Base-by-base conservation (phyloP, 2,113 vertebrate genomes). In the Piprites chloris region DNA sequence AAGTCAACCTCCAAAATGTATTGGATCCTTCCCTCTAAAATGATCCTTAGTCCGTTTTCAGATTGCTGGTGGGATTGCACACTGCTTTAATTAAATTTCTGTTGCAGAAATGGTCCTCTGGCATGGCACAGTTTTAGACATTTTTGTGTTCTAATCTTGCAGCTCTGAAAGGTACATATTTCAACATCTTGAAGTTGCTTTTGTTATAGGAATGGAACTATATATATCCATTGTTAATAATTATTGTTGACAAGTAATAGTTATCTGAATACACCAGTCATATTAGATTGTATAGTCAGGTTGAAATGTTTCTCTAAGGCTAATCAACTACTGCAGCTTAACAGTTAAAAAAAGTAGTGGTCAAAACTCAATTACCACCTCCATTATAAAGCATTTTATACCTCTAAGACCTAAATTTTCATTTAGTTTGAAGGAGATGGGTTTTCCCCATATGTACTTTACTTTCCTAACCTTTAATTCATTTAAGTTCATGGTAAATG, bases 151-250 rank as follows among this genome's bases (percentile, higher is more conserved):
- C 67, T 97, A 97, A 94, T 89, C 75, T 96, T 94, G 96, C 92
- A 95, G 81, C 90, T 97, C 91, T 92, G 84, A 97, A 97, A 97
- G 92, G 87, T 97, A 97, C 90, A 93, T 97, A 95, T 98, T 97
- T 97, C 96, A 97, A 97, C 96, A 98, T 95, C 97, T 95, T 95
- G 78, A 97, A 92, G 77, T 97, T 97, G 93, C 95, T 98, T 97
- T 98, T 98, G 92, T 98, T 97, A 97, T 97, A 97, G 97, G 97
- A 98, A 98, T 98, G 97, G 97, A 97, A 98, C 96, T 97, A 97
- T 98, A 97, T 98, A 97, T 98, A 98, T 96, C 95, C 97, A 98
- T 97, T 95, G 96, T 97, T 98, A 98, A 97, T 97, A 97, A 97
- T 97, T 97, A 98, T 90, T 97, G 96, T 97, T 98, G 97, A 97